phyloP scores from a whole-genome alignment of 2,888 invertebrate genomes.

The Octodonta nipae region DNA sequence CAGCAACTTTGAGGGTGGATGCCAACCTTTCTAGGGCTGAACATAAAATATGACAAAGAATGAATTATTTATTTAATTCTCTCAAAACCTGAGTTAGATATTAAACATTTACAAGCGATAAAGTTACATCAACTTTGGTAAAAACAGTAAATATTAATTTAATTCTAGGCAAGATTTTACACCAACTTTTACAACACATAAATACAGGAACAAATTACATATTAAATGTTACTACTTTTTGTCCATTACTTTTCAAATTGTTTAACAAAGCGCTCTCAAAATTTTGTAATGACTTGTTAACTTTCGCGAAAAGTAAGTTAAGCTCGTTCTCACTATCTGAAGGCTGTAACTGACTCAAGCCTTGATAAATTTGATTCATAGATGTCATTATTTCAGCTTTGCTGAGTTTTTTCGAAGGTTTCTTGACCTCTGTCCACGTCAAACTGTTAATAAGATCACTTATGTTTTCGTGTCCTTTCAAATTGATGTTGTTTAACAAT shows the following conservation, averaged over 20 bases:
- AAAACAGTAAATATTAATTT: no score
- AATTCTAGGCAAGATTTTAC: no score
- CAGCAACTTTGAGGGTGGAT: no score
- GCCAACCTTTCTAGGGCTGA: no score
- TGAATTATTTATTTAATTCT: no score
- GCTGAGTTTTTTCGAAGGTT: slow-evolving; percentile 19
- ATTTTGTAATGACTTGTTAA: slow-evolving; percentile 30
- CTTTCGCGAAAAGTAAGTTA: slow-evolving; percentile 29
- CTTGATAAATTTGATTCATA: slow-evolving; percentile 30
- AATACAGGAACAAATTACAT: slow-evolving; percentile 11
- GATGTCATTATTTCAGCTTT: slow-evolving; percentile 24
- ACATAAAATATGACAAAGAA: no score
- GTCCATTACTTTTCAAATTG: slow-evolving; percentile 20
- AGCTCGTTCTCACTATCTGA: slow-evolving; percentile 29
- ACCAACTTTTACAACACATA: slow-evolving; percentile 8
- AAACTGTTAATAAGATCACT: slow-evolving; percentile 22
- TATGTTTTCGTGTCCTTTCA: slow-evolving; percentile 20
- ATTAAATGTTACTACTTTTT: slow-evolving; percentile 31
- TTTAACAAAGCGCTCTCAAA: slow-evolving; percentile 29
- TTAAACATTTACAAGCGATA: no score
- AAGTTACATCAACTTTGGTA: no score
- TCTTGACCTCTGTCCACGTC: slow-evolving; percentile 22
- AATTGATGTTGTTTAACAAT: slow-evolving; percentile 14
- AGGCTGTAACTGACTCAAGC: slow-evolving; percentile 26
- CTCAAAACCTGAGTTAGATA: no score